Percentiles rank a stretch among this genome's conserved stretches.
These are phyloP conservation scores for Sthenelais limicola DNA, from an alignment of 2,888 invertebrate species.

Conservation along the genomic window DNA sequence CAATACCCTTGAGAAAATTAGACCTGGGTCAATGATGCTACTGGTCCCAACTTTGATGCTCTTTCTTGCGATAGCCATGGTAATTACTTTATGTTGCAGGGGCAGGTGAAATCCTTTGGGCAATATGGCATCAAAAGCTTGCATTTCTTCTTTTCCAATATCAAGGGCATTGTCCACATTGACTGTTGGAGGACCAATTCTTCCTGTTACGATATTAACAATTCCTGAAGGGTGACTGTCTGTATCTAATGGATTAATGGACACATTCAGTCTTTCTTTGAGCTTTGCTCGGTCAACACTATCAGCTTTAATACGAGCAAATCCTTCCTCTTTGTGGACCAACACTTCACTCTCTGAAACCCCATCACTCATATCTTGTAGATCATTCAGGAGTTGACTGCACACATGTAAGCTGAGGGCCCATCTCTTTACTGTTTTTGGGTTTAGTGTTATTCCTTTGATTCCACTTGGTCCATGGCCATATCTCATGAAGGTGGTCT, in stretches of 20 bases:
- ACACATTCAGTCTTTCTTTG: slow-evolving; percentile 37
- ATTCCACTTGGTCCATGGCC: slow-evolving; percentile 54
- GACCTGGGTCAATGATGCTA: slow-evolving; percentile 40
- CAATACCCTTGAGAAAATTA: slow-evolving; percentile 45
- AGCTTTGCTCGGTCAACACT: slow-evolving; percentile 42
- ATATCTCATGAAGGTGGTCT: slow-evolving; percentile 57
- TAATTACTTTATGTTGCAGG: slow-evolving; percentile 28
- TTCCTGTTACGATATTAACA: slow-evolving; percentile 40
- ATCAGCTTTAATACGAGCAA: slow-evolving; percentile 44
- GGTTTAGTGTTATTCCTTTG: slow-evolving; percentile 54
- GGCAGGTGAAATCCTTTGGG: slow-evolving; percentile 27
- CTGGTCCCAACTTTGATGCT: slow-evolving; percentile 20
- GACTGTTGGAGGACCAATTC: slow-evolving; percentile 28
- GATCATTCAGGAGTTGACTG: slow-evolving; percentile 34
- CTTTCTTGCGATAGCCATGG: slow-evolving; percentile 34
- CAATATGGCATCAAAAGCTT: slow-evolving; percentile 4
- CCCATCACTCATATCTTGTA: slow-evolving; percentile 19
- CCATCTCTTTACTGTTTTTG: slow-evolving; percentile 52
- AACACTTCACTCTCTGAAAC: not conserved
- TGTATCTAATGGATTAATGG: slow-evolving; percentile 43
- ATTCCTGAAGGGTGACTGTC: slow-evolving; percentile 24
- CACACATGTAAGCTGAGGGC: slow-evolving; percentile 52
- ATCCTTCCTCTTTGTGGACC: slow-evolving; percentile 50
- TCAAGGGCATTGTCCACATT: slow-evolving; percentile 23
- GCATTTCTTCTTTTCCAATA: slow-evolving; percentile 37